Percentiles rank a stretch among this genome's conserved stretches.
phyloP scores from a whole-genome alignment of 1,140 invertebrate species.

The Drosophila oshimai region DNA sequence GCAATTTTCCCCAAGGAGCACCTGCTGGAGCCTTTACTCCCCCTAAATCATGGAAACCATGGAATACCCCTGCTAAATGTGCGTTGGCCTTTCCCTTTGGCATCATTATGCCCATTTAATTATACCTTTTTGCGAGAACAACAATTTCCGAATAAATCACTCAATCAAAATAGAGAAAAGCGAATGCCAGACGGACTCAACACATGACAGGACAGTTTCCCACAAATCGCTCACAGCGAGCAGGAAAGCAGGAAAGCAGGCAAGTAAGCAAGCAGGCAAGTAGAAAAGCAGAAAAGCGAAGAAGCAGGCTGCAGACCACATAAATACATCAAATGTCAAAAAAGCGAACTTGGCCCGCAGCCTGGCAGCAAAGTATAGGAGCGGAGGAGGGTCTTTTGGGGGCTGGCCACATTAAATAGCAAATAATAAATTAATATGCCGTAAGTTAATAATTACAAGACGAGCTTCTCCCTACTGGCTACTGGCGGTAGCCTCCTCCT shows the following conservation, averaged over 20 bases:
- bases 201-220: conserved; percentile 76
- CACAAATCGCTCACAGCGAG: conserved; percentile 73
- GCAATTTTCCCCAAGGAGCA: conserved; percentile 36
- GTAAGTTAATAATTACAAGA: conserved; percentile 80
- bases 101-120: conserved; percentile 79
- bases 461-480: conserved; percentile 62
- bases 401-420: conserved; percentile 77
- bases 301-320: conserved; percentile 47
- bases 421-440: conserved; percentile 81
- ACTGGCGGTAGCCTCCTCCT: conserved; percentile 53
- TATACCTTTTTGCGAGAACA: conserved; percentile 72
- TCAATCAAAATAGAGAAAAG: conserved; percentile 72
- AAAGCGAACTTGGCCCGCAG: conserved; percentile 69
- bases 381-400: conserved; percentile 29
- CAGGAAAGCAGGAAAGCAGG: conserved; percentile 22
- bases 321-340: conserved; percentile 81
- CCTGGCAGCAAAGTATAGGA: conserved; percentile 24
- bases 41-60: not conserved
- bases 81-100: conserved; percentile 64
- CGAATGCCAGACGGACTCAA: conserved; percentile 44
- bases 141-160: conserved; percentile 80
- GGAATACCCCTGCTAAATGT: not conserved
- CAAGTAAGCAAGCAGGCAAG: too few relatives aligned
- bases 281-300: conserved; percentile 25
- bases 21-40: conserved; percentile 5